Evolutionary conservation across 2,113 vertebrate species (phyloP).

Genomic region (Labrus mixtus): DNA sequence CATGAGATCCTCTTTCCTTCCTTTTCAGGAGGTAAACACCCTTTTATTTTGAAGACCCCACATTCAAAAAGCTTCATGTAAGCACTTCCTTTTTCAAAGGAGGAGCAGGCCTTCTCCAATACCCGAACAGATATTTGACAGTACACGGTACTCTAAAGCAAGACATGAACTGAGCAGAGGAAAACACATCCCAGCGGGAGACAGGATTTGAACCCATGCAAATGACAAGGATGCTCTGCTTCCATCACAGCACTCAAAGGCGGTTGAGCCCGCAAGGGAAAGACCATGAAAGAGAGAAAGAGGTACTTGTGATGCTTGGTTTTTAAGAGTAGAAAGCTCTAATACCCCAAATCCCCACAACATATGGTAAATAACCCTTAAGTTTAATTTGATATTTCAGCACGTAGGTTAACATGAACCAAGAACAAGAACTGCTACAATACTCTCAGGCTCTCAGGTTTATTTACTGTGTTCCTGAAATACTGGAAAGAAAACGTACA

Average conservation of each 20-base stretch:
- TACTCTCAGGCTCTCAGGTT: not conserved
- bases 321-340: conserved; percentile 27
- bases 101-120: not conserved
- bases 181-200: conserved; percentile 43
- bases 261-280: conserved; percentile 25
- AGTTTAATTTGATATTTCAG: conserved; percentile 27
- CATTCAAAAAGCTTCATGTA: conserved; percentile 2
- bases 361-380: conserved; percentile 11
- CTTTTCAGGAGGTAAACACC: not conserved
- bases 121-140: conserved; percentile 6
- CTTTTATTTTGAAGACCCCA: not conserved
- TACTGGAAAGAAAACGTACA: not conserved
- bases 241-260: conserved; percentile 11
- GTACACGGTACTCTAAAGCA: not conserved
- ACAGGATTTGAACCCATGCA: not conserved
- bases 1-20: not conserved
- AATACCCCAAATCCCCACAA: not conserved
- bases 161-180: conserved; percentile 6
- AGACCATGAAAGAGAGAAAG: conserved; percentile 34
- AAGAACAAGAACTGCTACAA: not conserved
- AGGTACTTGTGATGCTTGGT: conserved; percentile 1
- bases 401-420: conserved; percentile 9
- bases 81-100: not conserved
- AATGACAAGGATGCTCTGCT: conserved; percentile 10
- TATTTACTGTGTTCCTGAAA: not conserved